These are phyloP conservation scores for Ichneumon xanthorius DNA, from an alignment of 2,888 invertebrate genomes.

Conservation along the genomic window DNA sequence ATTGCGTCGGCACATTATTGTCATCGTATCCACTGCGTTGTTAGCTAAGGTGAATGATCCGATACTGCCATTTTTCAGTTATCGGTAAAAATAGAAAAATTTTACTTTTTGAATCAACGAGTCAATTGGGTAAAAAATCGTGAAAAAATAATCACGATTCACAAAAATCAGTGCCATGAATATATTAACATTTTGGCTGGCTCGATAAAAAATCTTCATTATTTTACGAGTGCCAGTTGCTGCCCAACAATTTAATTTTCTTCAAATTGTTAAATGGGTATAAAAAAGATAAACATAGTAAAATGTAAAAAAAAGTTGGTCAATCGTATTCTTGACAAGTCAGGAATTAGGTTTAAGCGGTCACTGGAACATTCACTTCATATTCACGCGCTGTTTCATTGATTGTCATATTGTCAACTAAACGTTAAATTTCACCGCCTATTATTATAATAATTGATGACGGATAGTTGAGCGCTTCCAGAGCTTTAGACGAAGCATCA, in stretches of 20 bases:
- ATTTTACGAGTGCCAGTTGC: neutral
- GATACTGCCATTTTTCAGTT: neutral
- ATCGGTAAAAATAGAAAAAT: neutral
- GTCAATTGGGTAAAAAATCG: neutral
- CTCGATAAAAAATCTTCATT: neutral
- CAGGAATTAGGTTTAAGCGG: neutral
- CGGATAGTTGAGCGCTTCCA: conserved; percentile 53
- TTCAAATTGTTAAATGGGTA: neutral
- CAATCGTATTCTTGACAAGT: neutral
- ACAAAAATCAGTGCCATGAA: neutral
- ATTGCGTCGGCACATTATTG: conserved; percentile 10
- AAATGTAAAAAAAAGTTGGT: neutral
- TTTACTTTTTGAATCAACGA: neutral
- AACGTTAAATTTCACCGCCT: neutral
- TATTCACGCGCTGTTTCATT: conserved; percentile 20
- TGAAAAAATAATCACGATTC: neutral
- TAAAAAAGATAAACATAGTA: neutral
- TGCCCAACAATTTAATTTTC: neutral
- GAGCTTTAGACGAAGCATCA: conserved; percentile 37
- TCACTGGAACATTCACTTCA: conserved; percentile 18
- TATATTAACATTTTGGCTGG: neutral
- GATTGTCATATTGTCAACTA: neutral
- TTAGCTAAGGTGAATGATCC: conserved; percentile 1
- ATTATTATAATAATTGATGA: conserved; percentile 1
- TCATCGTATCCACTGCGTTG: conserved; percentile 22